A percentile compares a stretch with the other conserved stretches of the same genome.
Conservation (phyloP, 2,888 invertebrate species). For the Heteromurus nitidus region DNA sequence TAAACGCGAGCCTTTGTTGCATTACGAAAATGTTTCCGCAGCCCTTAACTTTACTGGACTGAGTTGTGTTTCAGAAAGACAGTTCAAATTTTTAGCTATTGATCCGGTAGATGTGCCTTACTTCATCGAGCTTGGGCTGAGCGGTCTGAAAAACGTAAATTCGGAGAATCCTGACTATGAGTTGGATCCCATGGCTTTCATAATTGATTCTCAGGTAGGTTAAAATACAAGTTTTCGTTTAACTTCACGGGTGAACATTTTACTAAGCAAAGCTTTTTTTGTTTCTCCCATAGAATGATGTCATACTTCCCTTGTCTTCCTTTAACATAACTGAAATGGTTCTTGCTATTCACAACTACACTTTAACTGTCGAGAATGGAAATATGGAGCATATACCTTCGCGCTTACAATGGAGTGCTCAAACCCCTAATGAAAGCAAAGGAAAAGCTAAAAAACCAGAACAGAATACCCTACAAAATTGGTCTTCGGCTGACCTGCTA, state of each 20-base stretch:
- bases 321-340: conserved; percentile 71
- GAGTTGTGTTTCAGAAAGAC: conserved; percentile 66
- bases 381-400: conserved; percentile 16
- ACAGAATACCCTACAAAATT: conserved; percentile 17
- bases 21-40: conserved; percentile 66
- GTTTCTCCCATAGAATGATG: conserved; percentile 68
- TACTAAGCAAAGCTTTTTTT: too few species aligned
- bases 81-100: conserved; percentile 71
- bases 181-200: conserved; percentile 69
- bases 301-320: conserved; percentile 67
- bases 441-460: neutral
- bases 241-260: neutral
- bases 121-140: conserved; percentile 69
- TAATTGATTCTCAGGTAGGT: conserved; percentile 71
- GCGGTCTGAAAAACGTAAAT: conserved; percentile 38
- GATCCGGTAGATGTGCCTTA: conserved; percentile 72
- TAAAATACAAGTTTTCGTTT: neutral
- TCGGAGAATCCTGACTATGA: conserved; percentile 32
- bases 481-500: conserved; percentile 61
- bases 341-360: conserved; percentile 65
- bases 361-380: conserved; percentile 47
- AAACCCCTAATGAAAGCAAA: too few species aligned
- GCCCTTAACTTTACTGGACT: conserved; percentile 71
- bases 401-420: conserved; percentile 32
- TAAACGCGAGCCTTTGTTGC: conserved; percentile 66